These are phyloP conservation scores for Tenthredo mesomela DNA, from an alignment of 2,888 invertebrate genomes.

Conservation along the genomic window DNA sequence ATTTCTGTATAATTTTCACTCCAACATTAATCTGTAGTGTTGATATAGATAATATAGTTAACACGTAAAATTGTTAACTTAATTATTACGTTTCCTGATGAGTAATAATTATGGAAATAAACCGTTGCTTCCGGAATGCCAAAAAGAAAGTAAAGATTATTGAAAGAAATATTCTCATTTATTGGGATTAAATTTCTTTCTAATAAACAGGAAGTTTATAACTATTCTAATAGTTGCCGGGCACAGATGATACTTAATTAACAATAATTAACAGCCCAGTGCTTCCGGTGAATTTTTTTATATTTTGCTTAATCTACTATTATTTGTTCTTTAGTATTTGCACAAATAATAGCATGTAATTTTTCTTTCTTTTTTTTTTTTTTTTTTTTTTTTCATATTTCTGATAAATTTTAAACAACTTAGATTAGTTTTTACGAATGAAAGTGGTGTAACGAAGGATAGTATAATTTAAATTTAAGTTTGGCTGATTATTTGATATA, in stretches of 20 bases:
- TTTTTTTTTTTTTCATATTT: background rate
- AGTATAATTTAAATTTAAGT: constrained; percentile 31
- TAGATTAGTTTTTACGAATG: background rate
- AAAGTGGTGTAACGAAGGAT: background rate
- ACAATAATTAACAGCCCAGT: background rate
- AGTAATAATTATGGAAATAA: background rate
- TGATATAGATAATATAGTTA: background rate
- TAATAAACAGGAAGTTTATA: background rate
- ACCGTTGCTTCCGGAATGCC: constrained; percentile 39
- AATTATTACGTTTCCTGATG: background rate
- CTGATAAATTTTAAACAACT: background rate
- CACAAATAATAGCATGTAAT: background rate
- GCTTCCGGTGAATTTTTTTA: constrained; percentile 23
- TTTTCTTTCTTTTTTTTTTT: background rate
- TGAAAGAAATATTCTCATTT: background rate
- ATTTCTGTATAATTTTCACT: background rate
- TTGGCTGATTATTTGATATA: constrained; percentile 42
- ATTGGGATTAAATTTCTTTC: background rate
- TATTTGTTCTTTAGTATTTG: background rate
- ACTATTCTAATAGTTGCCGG: background rate
- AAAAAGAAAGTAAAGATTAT: constrained; percentile 25
- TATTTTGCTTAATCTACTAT: background rate
- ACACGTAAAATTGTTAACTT: background rate
- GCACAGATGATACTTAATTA: constrained; percentile 24
- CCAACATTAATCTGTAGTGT: background rate